These are phyloP conservation scores for Drosophila seguyi DNA, from an alignment of 1,140 invertebrate species.

Conservation along the genomic window DNA sequence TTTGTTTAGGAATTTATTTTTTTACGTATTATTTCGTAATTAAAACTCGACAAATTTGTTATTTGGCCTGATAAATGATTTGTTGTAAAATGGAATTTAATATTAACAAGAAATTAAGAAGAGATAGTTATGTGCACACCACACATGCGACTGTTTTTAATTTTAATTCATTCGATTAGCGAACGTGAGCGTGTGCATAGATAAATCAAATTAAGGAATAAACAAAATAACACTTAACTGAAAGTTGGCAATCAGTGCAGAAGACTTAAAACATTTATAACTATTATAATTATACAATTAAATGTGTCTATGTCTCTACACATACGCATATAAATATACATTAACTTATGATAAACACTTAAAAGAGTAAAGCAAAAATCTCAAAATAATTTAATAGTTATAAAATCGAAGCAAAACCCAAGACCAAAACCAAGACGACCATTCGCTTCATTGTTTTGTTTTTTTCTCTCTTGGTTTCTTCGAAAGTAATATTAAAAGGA, in stretches of 20 bases:
- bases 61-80: constrained; percentile 41
- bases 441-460: constrained; percentile 32
- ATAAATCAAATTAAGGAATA: constrained; percentile 46
- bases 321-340: constrained; percentile 30
- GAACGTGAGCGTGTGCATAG: constrained; percentile 29
- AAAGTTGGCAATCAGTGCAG: constrained; percentile 83
- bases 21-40: constrained; percentile 50
- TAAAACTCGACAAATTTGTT: constrained; percentile 26
- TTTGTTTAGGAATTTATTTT: constrained; percentile 62
- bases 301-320: constrained; percentile 20
- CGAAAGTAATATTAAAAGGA: constrained; percentile 14
- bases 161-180: constrained; percentile 9
- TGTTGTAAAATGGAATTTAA: constrained; percentile 50
- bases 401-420: constrained; percentile 31
- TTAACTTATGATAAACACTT: constrained; percentile 37
- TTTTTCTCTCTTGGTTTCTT: constrained; percentile 18
- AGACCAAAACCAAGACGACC: constrained; percentile 26
- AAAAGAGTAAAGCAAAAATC: constrained; percentile 33
- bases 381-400: constrained; percentile 66
- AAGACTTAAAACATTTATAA: constrained; percentile 75
- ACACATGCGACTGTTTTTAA: constrained; percentile 26
- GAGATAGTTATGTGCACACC: constrained; percentile 30
- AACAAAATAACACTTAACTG: constrained; percentile 50
- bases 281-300: constrained; percentile 53
- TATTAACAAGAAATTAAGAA: constrained; percentile 17